phyloP scores from a whole-genome alignment of 2,113 vertebrate species.

The Poecile atricapillus region DNA sequence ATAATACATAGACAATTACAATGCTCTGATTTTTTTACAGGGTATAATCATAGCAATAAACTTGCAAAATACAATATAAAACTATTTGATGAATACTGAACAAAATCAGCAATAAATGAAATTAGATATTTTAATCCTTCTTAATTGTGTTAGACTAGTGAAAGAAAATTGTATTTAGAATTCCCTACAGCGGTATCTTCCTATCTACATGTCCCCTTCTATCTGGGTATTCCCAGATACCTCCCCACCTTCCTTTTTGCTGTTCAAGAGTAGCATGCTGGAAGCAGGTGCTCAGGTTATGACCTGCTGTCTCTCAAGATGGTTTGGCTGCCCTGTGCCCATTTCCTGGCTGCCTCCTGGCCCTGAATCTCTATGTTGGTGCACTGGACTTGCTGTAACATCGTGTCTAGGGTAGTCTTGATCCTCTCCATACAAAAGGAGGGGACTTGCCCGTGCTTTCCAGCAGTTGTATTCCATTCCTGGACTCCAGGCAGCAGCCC shows the following conservation, averaged over 20 bases:
- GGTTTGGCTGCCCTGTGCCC: background rate
- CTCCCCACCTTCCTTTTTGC: background rate
- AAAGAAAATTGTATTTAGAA: constrained; percentile 5
- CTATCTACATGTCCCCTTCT: background rate
- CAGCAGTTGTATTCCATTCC: background rate
- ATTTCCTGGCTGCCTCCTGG: background rate
- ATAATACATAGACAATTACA: background rate
- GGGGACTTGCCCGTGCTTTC: background rate
- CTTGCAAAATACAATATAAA: background rate
- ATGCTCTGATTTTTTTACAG: background rate
- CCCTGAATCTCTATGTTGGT: background rate
- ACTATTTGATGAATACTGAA: background rate
- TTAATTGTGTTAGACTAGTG: background rate
- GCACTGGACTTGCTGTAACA: background rate
- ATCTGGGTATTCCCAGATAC: background rate
- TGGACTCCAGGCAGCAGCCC: background rate
- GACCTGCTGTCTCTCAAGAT: background rate
- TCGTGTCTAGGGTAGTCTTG: background rate
- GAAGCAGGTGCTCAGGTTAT: background rate
- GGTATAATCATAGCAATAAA: constrained; percentile 35
- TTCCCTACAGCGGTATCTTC: background rate
- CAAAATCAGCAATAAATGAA: constrained; percentile 46
- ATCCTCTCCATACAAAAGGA: background rate
- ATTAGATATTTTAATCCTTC: constrained; percentile 28
- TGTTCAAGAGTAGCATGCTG: background rate